Evolutionary conservation across 2,888 invertebrate species (phyloP), one percentile per base, ranked within the genome.

Genomic region (Eupithecia exiguata): DNA sequence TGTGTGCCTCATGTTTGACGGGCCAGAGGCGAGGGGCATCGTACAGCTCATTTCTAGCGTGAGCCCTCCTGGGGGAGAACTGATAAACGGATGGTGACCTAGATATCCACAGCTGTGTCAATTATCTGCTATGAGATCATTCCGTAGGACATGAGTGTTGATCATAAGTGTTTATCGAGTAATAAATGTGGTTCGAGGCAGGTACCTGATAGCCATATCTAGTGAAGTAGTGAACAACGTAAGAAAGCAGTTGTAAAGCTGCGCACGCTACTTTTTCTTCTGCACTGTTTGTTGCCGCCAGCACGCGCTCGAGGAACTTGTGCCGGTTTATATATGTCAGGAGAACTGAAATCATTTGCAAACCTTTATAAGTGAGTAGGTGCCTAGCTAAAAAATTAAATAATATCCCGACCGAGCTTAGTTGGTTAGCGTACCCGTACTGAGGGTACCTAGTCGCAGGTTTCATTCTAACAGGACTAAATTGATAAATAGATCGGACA

Each of bases 251-350:
- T 43, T 91, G 89, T 1, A 94, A 77, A 0, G 94, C 92, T 38
- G 88, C 87, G 77, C 92, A 92, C 0, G 92, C 90, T 12, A 92
- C 91, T 36, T 83, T 83, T 53, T 90, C 90, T 35, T 93, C 89
- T 0, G 71, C 62, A 53, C 89, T 90, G 70, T 85, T 84, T 0
- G 87, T 82, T 0, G 90, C 84, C 0, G 84, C 71, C 6, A 93
- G 77, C 0, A 92, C 92, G 16, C 85, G 81, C 18, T 86, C 83
- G 1, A 94, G 84, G 79, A 91, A 94, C 0, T 87, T 89, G 0
- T 82, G 74, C 0, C 93, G 91, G 71, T 89, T 90, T 30, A 87
- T 87, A 69, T 87, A 93, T 0, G 88, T 90, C 36, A 91, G 72
- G 21, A 94, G 79, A 18, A 94, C 94, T 93, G 77, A 53, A 46